Percentiles rank a stretch among this genome's conserved stretches.
Conservation (phyloP, 2,888 invertebrate genomes). For the Nudaria mundana region DNA sequence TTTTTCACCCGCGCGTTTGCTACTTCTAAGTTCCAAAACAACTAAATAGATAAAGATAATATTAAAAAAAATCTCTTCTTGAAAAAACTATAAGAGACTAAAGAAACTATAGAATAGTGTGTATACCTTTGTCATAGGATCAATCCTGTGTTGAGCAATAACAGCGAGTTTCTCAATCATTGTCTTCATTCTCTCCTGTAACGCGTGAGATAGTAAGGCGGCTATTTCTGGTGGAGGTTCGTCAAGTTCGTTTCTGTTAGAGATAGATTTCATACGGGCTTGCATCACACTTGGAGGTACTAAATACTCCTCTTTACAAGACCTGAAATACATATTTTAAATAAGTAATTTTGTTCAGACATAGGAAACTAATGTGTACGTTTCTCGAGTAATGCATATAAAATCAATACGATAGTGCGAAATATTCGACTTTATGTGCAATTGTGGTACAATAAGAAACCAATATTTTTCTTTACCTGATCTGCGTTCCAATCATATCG, state of each 20-base stretch:
- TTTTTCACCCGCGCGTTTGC: too few species aligned
- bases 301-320: conserved; percentile 96
- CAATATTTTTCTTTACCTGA: conserved; percentile 63
- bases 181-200: conserved; percentile 95
- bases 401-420: too few species aligned
- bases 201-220: conserved; percentile 94
- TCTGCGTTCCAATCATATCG: conserved; percentile 93
- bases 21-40: too few species aligned
- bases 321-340: conserved; percentile 64
- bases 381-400: too few species aligned
- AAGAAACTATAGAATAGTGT: too few species aligned
- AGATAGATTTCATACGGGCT: conserved; percentile 87
- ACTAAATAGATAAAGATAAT: too few species aligned
- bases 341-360: too few species aligned
- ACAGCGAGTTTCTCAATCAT: conserved; percentile 94
- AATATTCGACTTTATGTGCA: too few species aligned
- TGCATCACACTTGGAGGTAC: conserved; percentile 89
- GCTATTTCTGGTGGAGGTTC: conserved; percentile 94
- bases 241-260: conserved; percentile 89
- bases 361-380: too few species aligned
- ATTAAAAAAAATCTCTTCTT: too few species aligned
- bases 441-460: too few species aligned
- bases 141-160: conserved; percentile 96
- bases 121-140: conserved; percentile 90
- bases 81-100: too few species aligned